Base-by-base conservation (phyloP, 2,888 invertebrate genomes). In the Drosophila hamatofila region DNA sequence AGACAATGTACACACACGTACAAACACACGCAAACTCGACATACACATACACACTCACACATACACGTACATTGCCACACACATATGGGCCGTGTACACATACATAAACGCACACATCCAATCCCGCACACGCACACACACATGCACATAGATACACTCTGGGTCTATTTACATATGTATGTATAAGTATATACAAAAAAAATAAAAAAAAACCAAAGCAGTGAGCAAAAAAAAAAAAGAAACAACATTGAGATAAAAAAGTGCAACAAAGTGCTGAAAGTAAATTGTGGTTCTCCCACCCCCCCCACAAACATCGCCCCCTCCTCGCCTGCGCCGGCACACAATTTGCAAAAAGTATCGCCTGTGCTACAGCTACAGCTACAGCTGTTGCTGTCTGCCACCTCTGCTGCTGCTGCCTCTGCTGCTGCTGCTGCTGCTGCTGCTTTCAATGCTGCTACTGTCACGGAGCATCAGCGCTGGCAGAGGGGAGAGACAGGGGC, bases 111-210 rank as follows among this genome's bases (percentile, higher is more conserved):
- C 37, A n/a, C 25, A 64, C 49, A 64, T 58, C 57, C 64, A 65
- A 52, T 63, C 37, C 23, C 51, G 48, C 66, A 58, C 39, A 35
- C 60, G 52, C 68, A 49, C 57, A 18, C 66, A 59, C 55, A 64
- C 67, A 56, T 51, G 55, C 59, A 72, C 78, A 69, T 63, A 69
- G 66, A 83, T 71, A 80, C 81, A 71, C 73, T 83, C 63, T 73
- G 73, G 66, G 82, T 72, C 84, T 83, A 83, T 86, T 83, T 83
- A 75, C 82, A 83, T 83, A 83, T 83, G 84, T 81, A 83, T 83
- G 84, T 81, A 83, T 83, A 75, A 86, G 87, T 83, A 85, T 85
- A 82, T 85, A 82, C 81, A 82, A 82, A 81, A 76, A 56, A 72
- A 72, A 70, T 42, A 72, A 49, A 67, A 41, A 81, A 71, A 51